A percentile compares a stretch with the other conserved stretches of the same genome.
Evolutionary conservation across 1,140 invertebrate species (phyloP).

Genomic region (Manduca sexta): DNA sequence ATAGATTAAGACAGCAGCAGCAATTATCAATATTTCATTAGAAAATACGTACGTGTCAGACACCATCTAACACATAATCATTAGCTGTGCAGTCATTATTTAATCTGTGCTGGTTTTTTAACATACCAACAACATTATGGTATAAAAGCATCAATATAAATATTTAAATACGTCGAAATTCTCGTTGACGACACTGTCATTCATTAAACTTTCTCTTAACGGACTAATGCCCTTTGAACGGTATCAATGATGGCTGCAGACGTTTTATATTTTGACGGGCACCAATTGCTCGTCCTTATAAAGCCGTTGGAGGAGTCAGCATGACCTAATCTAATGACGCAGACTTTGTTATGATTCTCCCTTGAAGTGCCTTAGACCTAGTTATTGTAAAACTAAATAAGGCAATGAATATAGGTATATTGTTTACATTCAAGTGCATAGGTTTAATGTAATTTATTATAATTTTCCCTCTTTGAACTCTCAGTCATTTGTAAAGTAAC

Average conservation of each 20-base stretch:
- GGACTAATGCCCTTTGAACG: constrained; percentile 5
- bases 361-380: too few relatives aligned
- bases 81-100: constrained; percentile 6
- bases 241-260: not conserved
- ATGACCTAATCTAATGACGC: not conserved
- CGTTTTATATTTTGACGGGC: not conserved
- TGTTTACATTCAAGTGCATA: too few relatives aligned
- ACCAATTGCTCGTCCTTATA: constrained; percentile 3
- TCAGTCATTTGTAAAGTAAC: too few relatives aligned
- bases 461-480: too few relatives aligned
- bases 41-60: not conserved
- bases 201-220: constrained; percentile 30
- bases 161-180: constrained; percentile 15
- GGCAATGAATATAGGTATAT: too few relatives aligned
- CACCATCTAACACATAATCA: constrained; percentile 5
- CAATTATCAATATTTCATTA: constrained; percentile 2
- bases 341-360: too few relatives aligned
- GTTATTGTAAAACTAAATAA: too few relatives aligned
- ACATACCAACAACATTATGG: constrained; percentile 3
- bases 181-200: constrained; percentile 18
- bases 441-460: too few relatives aligned
- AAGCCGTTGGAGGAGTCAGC: not conserved
- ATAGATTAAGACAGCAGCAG: too few relatives aligned
- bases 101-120: constrained; percentile 5
- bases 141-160: constrained; percentile 9